These are phyloP conservation scores for Circaetus cinerascens DNA, from an alignment of 2,113 vertebrate species.

Conservation along the genomic window DNA sequence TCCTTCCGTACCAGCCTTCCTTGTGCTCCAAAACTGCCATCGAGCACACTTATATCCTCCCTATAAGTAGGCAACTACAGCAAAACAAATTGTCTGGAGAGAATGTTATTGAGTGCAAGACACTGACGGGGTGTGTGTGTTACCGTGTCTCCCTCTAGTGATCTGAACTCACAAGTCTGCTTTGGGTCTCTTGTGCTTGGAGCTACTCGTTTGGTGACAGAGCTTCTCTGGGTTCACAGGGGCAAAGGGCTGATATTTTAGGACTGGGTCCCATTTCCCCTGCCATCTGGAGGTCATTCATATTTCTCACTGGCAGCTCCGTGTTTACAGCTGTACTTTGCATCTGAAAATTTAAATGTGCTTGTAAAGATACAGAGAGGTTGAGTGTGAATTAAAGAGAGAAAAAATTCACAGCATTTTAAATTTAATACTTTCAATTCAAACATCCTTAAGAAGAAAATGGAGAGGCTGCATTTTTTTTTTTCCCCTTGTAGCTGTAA, in stretches of 20 bases:
- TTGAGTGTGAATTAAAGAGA: conserved; percentile 12
- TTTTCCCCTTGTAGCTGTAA: neutral
- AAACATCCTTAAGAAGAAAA: conserved; percentile 35
- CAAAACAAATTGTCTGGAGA: neutral
- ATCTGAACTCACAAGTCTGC: neutral
- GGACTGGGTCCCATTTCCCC: neutral
- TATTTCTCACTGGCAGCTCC: neutral
- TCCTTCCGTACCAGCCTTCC: neutral
- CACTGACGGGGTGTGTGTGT: neutral
- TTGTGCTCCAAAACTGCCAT: neutral
- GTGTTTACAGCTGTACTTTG: neutral
- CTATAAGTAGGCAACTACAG: neutral
- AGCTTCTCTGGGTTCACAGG: neutral
- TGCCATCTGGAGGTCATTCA: neutral
- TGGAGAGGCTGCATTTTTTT: neutral
- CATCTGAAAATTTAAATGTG: neutral
- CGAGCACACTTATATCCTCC: neutral
- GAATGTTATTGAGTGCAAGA: neutral
- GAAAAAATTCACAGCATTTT: neutral
- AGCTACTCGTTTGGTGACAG: neutral
- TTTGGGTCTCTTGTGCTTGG: neutral
- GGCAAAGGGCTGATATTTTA: neutral
- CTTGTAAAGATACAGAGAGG: neutral
- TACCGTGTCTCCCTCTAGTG: conserved; percentile 54
- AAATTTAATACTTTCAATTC: conserved; percentile 20